These are phyloP conservation scores for Phodopus roborovskii DNA, from an alignment of 2,113 vertebrate genomes.

Conservation along the genomic window DNA sequence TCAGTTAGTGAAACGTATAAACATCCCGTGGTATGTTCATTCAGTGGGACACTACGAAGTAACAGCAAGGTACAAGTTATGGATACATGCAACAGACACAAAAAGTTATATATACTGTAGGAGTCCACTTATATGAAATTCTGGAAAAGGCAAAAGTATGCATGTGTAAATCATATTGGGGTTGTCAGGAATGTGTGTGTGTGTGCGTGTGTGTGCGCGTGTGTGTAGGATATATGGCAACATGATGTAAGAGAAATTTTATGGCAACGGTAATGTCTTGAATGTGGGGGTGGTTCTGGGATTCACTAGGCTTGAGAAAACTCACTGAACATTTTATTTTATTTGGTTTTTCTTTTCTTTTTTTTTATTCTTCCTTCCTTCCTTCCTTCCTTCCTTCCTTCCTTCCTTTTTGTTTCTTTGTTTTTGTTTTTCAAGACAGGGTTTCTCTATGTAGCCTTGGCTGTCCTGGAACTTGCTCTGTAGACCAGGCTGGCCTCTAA, in stretches of 20 bases:
- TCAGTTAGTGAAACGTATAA: background rate
- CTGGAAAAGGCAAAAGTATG: slow-evolving; percentile 22
- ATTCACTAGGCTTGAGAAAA: background rate
- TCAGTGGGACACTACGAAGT: slow-evolving; percentile 8
- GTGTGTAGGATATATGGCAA: background rate
- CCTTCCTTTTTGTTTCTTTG: too few species aligned
- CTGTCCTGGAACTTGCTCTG: background rate
- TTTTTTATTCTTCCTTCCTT: too few species aligned
- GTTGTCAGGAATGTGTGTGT: background rate
- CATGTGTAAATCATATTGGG: background rate
- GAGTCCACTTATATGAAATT: slow-evolving; percentile 30
- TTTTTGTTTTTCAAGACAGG: background rate
- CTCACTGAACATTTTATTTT: background rate
- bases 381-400: too few species aligned
- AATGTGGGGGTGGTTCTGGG: background rate
- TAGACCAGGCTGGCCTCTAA: background rate
- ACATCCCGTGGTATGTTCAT: background rate
- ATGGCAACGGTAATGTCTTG: background rate
- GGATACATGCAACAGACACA: background rate
- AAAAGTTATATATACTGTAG: background rate
- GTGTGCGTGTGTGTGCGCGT: too few species aligned
- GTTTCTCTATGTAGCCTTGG: background rate
- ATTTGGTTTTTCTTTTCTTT: too few species aligned
- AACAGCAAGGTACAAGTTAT: background rate
- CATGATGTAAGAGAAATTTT: background rate